Percentiles rank a stretch among this genome's conserved stretches.
phyloP scores from a whole-genome alignment of 1,140 invertebrate genomes.

The Arion vulgaris region DNA sequence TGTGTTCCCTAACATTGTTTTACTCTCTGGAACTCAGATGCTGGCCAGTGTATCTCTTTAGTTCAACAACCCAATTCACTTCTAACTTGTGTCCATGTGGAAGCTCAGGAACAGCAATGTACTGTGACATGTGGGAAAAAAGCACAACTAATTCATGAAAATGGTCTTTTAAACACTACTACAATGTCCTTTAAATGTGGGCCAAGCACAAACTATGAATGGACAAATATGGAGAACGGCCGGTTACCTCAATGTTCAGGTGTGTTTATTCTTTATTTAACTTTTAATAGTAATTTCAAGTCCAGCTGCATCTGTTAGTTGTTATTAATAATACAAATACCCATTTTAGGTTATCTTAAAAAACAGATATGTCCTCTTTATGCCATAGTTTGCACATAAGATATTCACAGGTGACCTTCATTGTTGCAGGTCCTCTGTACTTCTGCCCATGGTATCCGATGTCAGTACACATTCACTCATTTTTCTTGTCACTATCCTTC shows the following conservation, averaged over 20 bases:
- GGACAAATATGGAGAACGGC: conserved; percentile 54
- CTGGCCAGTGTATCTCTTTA: conserved; percentile 7
- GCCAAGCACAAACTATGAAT: conserved; percentile 56
- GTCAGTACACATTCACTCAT: too few relatives aligned
- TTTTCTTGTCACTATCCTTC: too few relatives aligned
- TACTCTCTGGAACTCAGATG: neutral
- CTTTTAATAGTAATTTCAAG: too few relatives aligned
- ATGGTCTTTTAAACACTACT: neutral
- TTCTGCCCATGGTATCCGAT: too few relatives aligned
- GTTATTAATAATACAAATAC: too few relatives aligned
- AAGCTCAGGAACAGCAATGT: conserved; percentile 45
- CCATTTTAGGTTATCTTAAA: too few relatives aligned
- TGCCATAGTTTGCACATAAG: too few relatives aligned
- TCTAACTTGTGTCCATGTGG: conserved; percentile 23
- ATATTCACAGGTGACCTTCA: too few relatives aligned
- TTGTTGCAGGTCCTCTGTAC: too few relatives aligned
- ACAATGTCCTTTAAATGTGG: conserved; percentile 54
- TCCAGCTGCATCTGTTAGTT: too few relatives aligned
- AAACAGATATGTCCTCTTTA: too few relatives aligned
- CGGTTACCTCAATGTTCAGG: conserved; percentile 68
- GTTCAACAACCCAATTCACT: conserved; percentile 22
- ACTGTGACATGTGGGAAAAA: conserved; percentile 48
- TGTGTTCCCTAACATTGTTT: too few relatives aligned
- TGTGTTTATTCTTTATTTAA: conserved; percentile 30
- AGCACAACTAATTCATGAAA: conserved; percentile 27